A percentile compares a stretch with the other conserved stretches of the same genome.
Evolutionary conservation across 2,888 invertebrate genomes (phyloP).

Genomic region (Campoplex nolae): DNA sequence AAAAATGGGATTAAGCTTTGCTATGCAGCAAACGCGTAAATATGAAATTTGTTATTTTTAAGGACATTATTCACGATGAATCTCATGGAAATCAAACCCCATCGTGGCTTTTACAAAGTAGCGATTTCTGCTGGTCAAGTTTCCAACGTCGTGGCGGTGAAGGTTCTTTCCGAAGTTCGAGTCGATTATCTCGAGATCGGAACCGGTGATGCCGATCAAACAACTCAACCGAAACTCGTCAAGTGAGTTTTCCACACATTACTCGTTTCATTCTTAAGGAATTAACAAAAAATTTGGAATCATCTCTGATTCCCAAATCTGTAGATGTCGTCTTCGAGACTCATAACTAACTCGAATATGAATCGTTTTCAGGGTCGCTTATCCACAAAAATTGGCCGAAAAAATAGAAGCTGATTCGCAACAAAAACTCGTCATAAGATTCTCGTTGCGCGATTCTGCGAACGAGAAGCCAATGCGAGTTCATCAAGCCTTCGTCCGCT

Average conservation of each 20-base stretch:
- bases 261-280: neutral
- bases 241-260: conserved; percentile 83
- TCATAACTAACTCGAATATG: neutral
- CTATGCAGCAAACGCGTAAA: neutral
- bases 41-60: conserved; percentile 31
- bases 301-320: neutral
- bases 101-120: conserved; percentile 94
- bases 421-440: conserved; percentile 94
- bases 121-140: conserved; percentile 90
- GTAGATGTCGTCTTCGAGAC: neutral
- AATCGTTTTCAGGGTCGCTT: conserved; percentile 86
- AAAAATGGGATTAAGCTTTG: neutral
- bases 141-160: conserved; percentile 86
- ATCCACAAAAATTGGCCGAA: conserved; percentile 90
- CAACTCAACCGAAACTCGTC: conserved; percentile 91
- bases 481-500: conserved; percentile 95
- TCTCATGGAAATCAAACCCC: conserved; percentile 91
- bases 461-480: conserved; percentile 89
- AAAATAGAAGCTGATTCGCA: conserved; percentile 94
- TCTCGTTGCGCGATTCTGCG: conserved; percentile 90
- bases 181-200: conserved; percentile 94
- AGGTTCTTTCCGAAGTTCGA: conserved; percentile 91
- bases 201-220: conserved; percentile 95
- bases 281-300: neutral
- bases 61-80: conserved; percentile 91